Evolutionary conservation across 2,113 vertebrate species (phyloP).

Genomic region (Dicaeum eximium): DNA sequence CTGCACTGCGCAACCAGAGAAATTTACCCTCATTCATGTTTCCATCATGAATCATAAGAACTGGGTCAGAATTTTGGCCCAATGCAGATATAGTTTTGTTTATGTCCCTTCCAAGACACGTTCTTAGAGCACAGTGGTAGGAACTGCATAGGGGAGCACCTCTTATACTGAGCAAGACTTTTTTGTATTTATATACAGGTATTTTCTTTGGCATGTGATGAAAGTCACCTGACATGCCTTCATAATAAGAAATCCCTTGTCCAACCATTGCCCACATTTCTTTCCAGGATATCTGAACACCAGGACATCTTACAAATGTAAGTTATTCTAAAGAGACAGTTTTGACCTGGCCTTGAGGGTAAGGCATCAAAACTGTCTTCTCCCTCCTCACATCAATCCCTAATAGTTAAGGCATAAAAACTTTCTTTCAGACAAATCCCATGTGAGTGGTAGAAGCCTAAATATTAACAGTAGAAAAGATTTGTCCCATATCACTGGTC

Average conservation of each 20-base stretch:
- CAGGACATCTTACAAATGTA: background rate
- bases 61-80: background rate
- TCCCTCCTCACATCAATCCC: background rate
- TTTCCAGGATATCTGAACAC: background rate
- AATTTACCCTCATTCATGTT: background rate
- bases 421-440: background rate
- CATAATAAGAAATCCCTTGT: background rate
- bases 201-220: background rate
- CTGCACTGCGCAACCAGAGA: background rate
- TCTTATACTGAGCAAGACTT: background rate
- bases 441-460: background rate
- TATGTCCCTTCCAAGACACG: background rate
- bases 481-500: background rate
- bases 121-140: background rate
- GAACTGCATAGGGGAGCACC: background rate
- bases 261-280: background rate
- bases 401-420: background rate
- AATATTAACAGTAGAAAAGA: background rate
- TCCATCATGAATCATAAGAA: background rate
- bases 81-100: background rate
- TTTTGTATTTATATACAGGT: background rate
- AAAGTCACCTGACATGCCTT: background rate
- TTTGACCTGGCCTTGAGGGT: background rate
- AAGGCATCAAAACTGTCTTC: background rate
- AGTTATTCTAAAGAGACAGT: background rate